These are phyloP conservation scores for Phyllotreta cruciferae DNA, from an alignment of 2,888 invertebrate genomes.

Conservation along the genomic window DNA sequence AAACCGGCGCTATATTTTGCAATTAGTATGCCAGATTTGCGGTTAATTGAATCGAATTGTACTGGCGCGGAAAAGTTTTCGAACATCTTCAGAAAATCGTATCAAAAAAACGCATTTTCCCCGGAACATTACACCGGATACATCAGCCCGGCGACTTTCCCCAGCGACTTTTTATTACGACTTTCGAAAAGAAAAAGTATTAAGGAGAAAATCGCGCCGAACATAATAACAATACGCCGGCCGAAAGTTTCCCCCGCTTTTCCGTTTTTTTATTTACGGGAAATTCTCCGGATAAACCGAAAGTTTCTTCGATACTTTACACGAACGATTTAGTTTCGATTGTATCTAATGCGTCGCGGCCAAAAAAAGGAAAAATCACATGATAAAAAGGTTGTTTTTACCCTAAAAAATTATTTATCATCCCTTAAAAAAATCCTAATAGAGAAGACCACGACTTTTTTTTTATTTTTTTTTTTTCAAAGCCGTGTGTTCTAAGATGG, in stretches of 20 bases:
- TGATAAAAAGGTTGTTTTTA: too few relatives aligned
- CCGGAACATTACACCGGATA: conserved; percentile 8
- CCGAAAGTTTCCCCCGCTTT: background rate
- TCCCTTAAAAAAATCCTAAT: too few relatives aligned
- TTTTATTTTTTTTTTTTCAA: too few relatives aligned
- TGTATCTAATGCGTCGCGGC: background rate
- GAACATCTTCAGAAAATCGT: background rate
- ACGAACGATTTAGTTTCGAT: background rate
- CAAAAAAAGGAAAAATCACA: too few relatives aligned
- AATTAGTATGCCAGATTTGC: background rate
- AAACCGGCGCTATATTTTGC: background rate
- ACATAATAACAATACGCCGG: conserved; percentile 1
- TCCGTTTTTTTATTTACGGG: background rate
- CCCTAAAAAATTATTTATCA: too few relatives aligned
- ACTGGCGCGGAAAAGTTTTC: too few relatives aligned
- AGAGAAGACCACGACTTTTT: too few relatives aligned
- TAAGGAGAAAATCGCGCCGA: conserved; percentile 21
- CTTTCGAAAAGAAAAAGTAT: conserved; percentile 29
- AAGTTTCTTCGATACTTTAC: background rate
- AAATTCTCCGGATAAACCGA: conserved; percentile 1
- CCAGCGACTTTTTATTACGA: conserved; percentile 25
- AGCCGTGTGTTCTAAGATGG: too few relatives aligned
- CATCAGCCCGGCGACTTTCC: conserved; percentile 9
- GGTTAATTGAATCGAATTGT: too few relatives aligned
- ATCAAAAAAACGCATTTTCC: conserved; percentile 4